These are phyloP conservation scores for Ceratina calcarata DNA, from an alignment of 1,140 invertebrate species.

Conservation along the genomic window DNA sequence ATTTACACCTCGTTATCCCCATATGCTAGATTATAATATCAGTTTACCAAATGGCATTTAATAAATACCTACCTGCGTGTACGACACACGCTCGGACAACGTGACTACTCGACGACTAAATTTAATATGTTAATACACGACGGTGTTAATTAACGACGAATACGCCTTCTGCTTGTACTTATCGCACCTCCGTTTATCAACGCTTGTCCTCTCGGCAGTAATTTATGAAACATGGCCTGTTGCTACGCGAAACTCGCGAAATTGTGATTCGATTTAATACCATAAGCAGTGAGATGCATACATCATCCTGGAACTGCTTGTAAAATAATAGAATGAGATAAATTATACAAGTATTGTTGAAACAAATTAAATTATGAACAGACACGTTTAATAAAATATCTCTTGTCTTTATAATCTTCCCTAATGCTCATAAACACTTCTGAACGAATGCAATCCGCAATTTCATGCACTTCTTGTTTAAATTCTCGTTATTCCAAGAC, in stretches of 20 bases:
- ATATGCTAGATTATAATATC: slow-evolving; percentile 62
- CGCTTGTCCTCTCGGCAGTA: not conserved
- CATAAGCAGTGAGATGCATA: too few relatives aligned
- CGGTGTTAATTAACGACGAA: slow-evolving; percentile 27
- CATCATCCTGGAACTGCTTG: too few relatives aligned
- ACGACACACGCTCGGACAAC: slow-evolving; percentile 13
- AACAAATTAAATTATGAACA: too few relatives aligned
- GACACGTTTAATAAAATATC: too few relatives aligned
- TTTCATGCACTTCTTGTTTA: too few relatives aligned
- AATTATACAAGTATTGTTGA: too few relatives aligned
- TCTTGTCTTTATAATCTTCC: too few relatives aligned
- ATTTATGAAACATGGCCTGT: not conserved
- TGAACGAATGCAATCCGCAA: too few relatives aligned
- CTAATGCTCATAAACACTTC: too few relatives aligned
- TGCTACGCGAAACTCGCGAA: not conserved
- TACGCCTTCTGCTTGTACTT: not conserved
- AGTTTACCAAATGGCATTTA: slow-evolving; percentile 48
- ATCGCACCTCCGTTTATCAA: not conserved
- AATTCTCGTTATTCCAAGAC: too few relatives aligned
- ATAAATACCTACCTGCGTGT: slow-evolving; percentile 2
- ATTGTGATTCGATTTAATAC: not conserved
- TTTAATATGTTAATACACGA: slow-evolving; percentile 23
- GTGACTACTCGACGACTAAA: not conserved
- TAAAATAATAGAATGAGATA: too few relatives aligned
- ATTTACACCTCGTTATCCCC: slow-evolving; percentile 48